phyloP scores from a whole-genome alignment of 2,113 vertebrate species.

The Setophaga coronata region DNA sequence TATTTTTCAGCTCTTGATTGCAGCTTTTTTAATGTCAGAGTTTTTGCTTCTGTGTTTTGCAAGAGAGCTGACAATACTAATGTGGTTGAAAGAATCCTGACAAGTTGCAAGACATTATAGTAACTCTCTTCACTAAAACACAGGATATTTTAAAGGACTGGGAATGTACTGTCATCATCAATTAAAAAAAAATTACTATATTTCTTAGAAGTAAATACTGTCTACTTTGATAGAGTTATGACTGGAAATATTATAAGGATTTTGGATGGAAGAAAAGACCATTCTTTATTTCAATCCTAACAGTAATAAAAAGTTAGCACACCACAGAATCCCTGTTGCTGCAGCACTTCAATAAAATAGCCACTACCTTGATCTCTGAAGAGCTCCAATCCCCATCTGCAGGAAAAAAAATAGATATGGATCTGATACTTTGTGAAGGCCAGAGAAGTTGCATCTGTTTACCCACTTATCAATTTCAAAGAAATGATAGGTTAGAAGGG shows the following conservation, averaged over 20 bases:
- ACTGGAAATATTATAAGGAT: not conserved
- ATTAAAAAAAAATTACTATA: not conserved
- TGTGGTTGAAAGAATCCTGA: not conserved
- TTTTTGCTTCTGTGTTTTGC: not conserved
- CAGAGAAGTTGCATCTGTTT: not conserved
- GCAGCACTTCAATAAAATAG: not conserved
- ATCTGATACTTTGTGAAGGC: not conserved
- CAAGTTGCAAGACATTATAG: not conserved
- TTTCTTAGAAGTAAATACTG: constrained; percentile 3
- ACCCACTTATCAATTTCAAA: not conserved
- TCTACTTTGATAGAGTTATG: not conserved
- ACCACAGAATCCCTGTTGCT: not conserved
- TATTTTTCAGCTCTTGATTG: not conserved
- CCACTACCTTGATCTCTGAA: not conserved
- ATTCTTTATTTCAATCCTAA: not conserved
- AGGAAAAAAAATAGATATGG: not conserved
- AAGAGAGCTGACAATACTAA: not conserved
- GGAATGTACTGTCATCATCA: not conserved
- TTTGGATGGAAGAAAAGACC: not conserved
- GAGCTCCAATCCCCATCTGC: not conserved
- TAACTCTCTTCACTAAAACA: not conserved
- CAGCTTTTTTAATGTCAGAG: not conserved
- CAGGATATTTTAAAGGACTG: not conserved
- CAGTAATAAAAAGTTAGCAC: not conserved
- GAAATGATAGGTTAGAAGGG: not conserved